A percentile compares a stretch with the other conserved stretches of the same genome.
phyloP scores from a whole-genome alignment of 30 jellyfish, hydroid and myxozoan species.

The Aurelia sp. region DNA sequence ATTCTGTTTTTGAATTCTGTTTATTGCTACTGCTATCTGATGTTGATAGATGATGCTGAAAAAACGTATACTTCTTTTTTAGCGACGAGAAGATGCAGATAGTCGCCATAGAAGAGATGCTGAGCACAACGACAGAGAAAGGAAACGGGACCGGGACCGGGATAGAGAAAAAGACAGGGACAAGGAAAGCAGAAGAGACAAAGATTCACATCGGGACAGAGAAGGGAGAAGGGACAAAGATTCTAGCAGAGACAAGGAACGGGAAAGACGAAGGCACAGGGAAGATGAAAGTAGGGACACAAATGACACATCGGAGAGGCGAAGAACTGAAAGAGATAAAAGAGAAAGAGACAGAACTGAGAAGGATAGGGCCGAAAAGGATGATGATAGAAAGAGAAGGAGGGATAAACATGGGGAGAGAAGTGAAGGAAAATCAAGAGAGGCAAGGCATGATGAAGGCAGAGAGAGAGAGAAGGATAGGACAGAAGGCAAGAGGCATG shows the following conservation, averaged over 20 bases:
- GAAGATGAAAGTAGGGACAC: slow-evolving; percentile 29
- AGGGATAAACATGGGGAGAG: slow-evolving; percentile 14
- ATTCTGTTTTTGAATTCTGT: too few relatives aligned
- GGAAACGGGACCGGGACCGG: not conserved
- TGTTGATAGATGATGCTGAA: not conserved
- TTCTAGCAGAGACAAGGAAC: not conserved
- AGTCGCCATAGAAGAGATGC: slow-evolving; percentile 22
- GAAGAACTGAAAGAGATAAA: slow-evolving; percentile 24
- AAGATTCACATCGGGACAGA: not conserved
- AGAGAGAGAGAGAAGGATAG: not conserved
- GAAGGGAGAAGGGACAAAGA: too few relatives aligned
- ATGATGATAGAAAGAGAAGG: slow-evolving; percentile 38
- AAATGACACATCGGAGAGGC: not conserved
- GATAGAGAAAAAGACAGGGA: not conserved
- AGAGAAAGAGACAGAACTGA: slow-evolving; percentile 7
- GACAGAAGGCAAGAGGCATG: slow-evolving; percentile 23
- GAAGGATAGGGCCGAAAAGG: not conserved
- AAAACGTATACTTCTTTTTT: not conserved
- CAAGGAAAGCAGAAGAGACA: not conserved
- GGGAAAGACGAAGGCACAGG: slow-evolving; percentile 18
- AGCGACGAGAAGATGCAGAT: slow-evolving; percentile 24
- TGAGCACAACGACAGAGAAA: slow-evolving; percentile 38
- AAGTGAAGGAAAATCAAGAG: not conserved
- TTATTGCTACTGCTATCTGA: too few relatives aligned
- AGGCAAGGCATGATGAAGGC: not conserved